phyloP scores from a whole-genome alignment of 2,113 vertebrate genomes.

The Callaeas wilsoni region DNA sequence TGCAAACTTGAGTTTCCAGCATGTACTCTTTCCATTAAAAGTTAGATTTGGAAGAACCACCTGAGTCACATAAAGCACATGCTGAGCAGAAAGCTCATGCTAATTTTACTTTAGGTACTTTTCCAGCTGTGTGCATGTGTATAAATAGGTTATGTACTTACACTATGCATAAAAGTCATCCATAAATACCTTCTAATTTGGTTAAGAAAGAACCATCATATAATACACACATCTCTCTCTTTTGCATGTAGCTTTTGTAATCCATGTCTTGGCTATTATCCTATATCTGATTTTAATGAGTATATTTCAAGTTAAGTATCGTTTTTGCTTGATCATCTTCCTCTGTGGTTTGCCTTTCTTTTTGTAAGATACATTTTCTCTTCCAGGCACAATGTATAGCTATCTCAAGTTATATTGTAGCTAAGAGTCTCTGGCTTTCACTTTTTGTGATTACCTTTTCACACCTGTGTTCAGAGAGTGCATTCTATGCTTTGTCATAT shows the following conservation, averaged over 20 bases:
- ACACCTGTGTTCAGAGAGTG: not conserved
- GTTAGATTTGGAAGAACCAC: not conserved
- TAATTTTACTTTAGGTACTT: not conserved
- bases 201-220: not conserved
- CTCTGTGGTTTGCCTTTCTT: not conserved
- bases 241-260: not conserved
- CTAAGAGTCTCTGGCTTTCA: not conserved
- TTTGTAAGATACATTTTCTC: not conserved
- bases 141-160: constrained; percentile 47
- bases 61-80: not conserved
- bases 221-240: not conserved
- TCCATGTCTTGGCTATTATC: not conserved
- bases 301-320: not conserved
- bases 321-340: not conserved
- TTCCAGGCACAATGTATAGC: not conserved
- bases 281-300: not conserved
- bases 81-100: not conserved
- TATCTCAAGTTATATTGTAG: not conserved
- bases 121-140: not conserved
- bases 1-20: not conserved
- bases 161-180: constrained; percentile 28
- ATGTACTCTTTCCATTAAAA: not conserved
- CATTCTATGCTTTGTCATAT: not conserved
- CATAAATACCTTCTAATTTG: constrained; percentile 34
- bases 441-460: not conserved